phyloP scores from a whole-genome alignment of 1,140 invertebrate species.

The Drosophila setifemur region DNA sequence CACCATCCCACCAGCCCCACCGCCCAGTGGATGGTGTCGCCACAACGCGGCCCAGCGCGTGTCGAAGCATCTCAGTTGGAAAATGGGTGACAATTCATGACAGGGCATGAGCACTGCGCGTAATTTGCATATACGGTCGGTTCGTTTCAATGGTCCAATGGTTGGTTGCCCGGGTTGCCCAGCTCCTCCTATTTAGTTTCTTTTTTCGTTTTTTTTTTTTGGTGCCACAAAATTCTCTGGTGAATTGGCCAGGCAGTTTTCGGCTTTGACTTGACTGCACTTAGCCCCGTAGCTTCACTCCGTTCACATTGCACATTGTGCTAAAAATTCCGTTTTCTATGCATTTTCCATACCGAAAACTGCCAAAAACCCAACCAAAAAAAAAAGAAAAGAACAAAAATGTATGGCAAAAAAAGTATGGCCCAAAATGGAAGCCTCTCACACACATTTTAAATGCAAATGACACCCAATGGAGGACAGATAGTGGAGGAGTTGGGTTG shows the following conservation, averaged over 20 bases:
- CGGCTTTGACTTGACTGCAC: conserved; percentile 47
- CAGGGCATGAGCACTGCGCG: conserved; percentile 65
- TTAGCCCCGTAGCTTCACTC: conserved; percentile 12
- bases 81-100: conserved; percentile 80
- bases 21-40: neutral
- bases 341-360: conserved; percentile 45
- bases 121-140: conserved; percentile 74
- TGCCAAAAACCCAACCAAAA: conserved; percentile 17
- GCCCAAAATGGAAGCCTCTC: conserved; percentile 8
- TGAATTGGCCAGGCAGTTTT: conserved; percentile 51
- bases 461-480: conserved; percentile 39
- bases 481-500: neutral
- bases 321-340: conserved; percentile 54
- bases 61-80: conserved; percentile 77
- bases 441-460: conserved; percentile 71
- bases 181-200: no score
- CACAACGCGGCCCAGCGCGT: conserved; percentile 36
- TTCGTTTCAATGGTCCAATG: conserved; percentile 37
- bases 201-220: conserved; percentile 25
- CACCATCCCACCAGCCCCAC: no score
- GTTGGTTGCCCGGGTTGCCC: conserved; percentile 10
- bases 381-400: conserved; percentile 28
- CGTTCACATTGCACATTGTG: conserved; percentile 45
- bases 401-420: no score
- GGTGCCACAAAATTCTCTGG: conserved; percentile 47